Evolutionary conservation across 2,113 vertebrate species (phyloP).

Genomic region (Neotoma lepida): DNA sequence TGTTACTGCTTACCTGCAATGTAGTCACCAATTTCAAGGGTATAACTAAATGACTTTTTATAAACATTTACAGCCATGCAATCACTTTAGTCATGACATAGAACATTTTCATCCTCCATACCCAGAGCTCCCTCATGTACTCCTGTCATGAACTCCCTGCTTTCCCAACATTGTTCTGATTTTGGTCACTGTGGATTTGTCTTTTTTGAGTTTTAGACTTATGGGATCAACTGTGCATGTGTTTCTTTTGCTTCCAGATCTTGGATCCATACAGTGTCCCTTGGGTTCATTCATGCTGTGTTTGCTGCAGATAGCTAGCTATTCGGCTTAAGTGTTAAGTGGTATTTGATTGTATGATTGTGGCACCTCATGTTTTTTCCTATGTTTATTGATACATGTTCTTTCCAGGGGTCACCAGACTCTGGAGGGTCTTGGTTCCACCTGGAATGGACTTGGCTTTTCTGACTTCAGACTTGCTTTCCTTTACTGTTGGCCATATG

Average conservation of each 20-base stretch:
- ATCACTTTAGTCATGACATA: background rate
- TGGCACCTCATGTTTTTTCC: background rate
- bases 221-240: background rate
- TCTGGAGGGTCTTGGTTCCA: background rate
- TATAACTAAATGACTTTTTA: background rate
- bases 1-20: background rate
- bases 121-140: background rate
- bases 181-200: background rate
- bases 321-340: background rate
- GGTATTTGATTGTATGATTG: background rate
- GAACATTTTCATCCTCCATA: background rate
- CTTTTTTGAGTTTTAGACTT: background rate
- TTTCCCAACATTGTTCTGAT: background rate
- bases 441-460: background rate
- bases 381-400: background rate
- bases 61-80: background rate
- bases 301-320: background rate
- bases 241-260: background rate
- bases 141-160: background rate
- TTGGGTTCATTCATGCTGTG: background rate
- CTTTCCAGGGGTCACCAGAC: background rate
- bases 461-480: slow-evolving; percentile 2
- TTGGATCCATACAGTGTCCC: background rate
- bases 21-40: background rate
- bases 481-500: background rate